phyloP scores from a whole-genome alignment of 2,797 vertebrate species.

The Pseudomugil gertrudae region DNA sequence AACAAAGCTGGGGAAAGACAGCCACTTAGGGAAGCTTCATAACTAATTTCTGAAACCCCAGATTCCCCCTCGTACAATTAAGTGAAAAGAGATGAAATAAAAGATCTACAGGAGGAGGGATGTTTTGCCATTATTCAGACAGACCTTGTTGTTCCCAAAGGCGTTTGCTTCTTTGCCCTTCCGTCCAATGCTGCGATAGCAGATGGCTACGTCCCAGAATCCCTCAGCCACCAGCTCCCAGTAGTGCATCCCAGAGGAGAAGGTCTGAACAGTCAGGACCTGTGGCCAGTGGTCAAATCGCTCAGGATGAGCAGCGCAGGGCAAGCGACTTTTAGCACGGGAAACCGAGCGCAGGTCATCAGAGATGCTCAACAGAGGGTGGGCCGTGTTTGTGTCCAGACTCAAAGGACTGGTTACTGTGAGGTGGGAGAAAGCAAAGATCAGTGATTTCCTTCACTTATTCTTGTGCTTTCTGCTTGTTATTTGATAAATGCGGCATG shows the following conservation, averaged over 20 bases:
- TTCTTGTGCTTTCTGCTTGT: background rate
- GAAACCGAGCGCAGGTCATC: conserved; percentile 73
- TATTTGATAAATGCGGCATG: background rate
- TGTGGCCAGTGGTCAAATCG: conserved; percentile 84
- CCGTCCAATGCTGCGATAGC: conserved; percentile 75
- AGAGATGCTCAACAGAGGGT: conserved; percentile 78
- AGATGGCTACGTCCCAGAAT: conserved; percentile 82
- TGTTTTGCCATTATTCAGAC: background rate
- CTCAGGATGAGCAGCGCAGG: conserved; percentile 65
- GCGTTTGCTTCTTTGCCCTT: conserved; percentile 80
- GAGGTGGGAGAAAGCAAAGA: background rate
- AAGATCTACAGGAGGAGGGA: background rate
- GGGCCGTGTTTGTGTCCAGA: conserved; percentile 78
- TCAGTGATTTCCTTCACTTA: background rate
- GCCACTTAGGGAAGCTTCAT: background rate
- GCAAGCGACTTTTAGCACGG: conserved; percentile 64
- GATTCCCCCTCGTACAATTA: background rate
- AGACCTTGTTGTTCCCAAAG: conserved; percentile 82
- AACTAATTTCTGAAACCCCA: background rate
- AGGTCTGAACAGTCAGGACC: conserved; percentile 72
- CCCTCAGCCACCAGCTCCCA: conserved; percentile 82
- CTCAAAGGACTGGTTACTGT: conserved; percentile 76
- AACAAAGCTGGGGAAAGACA: background rate
- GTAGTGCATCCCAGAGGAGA: conserved; percentile 79
- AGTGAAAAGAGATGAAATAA: background rate